phyloP scores from a whole-genome alignment of 2,797 vertebrate genomes.

The Melanotaenia trifasciata region DNA sequence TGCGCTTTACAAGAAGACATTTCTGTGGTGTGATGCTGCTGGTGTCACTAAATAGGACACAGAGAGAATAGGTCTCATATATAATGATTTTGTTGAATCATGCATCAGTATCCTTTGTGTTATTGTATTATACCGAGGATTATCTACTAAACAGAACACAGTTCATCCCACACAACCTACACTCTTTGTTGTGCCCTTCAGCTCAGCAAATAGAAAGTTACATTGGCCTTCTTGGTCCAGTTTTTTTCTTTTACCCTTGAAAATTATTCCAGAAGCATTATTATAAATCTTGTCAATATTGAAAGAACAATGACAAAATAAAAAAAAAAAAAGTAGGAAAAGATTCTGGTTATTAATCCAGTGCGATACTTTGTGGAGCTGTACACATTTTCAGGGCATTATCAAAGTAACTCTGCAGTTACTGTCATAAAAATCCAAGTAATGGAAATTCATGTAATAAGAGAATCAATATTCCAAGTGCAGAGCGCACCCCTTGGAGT shows the following conservation, averaged over 20 bases:
- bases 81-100: not conserved
- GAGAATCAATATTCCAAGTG: conserved; percentile 52
- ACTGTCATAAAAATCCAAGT: conserved; percentile 45
- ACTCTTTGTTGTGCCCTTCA: conserved; percentile 5
- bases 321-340: not conserved
- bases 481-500: conserved; percentile 29
- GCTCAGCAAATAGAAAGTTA: conserved; percentile 24
- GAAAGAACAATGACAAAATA: not conserved
- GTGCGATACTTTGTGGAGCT: conserved; percentile 10
- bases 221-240: not conserved
- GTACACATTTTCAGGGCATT: conserved; percentile 20
- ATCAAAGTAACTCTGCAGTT: conserved; percentile 15
- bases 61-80: not conserved
- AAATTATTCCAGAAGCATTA: conserved; percentile 10
- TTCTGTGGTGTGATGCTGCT: not conserved
- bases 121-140: conserved; percentile 6
- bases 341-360: conserved; percentile 1
- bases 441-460: conserved; percentile 59
- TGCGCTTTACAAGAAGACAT: not conserved
- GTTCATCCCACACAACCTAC: not conserved
- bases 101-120: not conserved
- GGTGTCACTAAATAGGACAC: not conserved
- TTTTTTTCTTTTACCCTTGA: conserved; percentile 4
- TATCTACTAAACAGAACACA: conserved; percentile 10
- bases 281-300: conserved; percentile 8